Evolutionary conservation across 2,888 invertebrate genomes (phyloP).

Genomic region (Troglohyphantes excavatus): DNA sequence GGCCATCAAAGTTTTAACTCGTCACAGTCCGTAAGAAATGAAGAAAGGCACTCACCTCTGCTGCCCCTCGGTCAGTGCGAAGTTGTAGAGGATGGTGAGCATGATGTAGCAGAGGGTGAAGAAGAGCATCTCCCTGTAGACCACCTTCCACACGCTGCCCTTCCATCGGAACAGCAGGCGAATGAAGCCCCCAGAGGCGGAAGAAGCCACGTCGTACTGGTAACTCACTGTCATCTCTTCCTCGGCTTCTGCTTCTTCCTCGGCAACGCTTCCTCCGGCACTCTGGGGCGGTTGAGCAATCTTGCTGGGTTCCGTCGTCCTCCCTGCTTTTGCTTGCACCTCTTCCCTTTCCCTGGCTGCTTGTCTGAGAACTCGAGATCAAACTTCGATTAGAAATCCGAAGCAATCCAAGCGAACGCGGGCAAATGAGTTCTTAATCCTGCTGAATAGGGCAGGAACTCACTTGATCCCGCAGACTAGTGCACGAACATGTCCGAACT

Average conservation of each 20-base stretch:
- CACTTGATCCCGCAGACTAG: too few species aligned
- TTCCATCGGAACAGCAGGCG: constrained; percentile 85
- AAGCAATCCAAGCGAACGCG: background rate
- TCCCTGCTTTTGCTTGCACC: background rate
- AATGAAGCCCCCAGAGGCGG: constrained; percentile 86
- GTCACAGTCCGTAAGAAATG: too few species aligned
- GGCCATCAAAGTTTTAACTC: too few species aligned
- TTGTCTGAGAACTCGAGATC: background rate
- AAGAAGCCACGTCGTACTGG: constrained; percentile 86
- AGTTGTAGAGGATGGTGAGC: constrained; percentile 85
- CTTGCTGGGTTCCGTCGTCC: constrained; percentile 67
- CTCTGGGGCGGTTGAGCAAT: constrained; percentile 61
- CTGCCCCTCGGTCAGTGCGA: constrained; percentile 84
- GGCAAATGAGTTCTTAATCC: background rate
- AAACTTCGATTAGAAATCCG: constrained; percentile 10
- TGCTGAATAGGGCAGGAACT: background rate
- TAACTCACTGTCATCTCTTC: constrained; percentile 85
- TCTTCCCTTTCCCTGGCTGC: background rate
- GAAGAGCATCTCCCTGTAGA: constrained; percentile 85
- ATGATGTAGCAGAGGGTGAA: constrained; percentile 83
- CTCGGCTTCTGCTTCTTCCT: constrained; percentile 39
- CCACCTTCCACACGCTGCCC: constrained; percentile 85
- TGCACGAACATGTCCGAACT: too few species aligned
- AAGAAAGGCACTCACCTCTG: constrained; percentile 83
- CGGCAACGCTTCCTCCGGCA: constrained; percentile 43